Conservation (phyloP, 2,113 vertebrate genomes). For the Sialia sialis region DNA sequence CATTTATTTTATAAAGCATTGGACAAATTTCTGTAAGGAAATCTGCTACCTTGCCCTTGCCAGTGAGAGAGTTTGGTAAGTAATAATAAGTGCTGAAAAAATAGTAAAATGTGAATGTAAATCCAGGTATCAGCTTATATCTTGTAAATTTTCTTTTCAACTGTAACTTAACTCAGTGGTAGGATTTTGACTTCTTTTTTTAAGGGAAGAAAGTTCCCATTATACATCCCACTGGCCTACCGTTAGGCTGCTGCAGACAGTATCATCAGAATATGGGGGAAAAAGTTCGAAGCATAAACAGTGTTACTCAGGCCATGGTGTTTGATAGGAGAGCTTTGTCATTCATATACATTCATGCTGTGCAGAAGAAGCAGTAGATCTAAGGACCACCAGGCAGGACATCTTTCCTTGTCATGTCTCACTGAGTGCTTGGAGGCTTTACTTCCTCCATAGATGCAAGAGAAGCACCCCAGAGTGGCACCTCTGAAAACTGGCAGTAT, state of each 20-base stretch:
- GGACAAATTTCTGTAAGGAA: neutral
- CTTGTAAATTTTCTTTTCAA: neutral
- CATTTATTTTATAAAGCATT: neutral
- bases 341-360: neutral
- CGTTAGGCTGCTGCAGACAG: neutral
- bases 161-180: neutral
- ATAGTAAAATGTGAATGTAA: neutral
- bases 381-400: neutral
- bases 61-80: neutral
- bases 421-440: neutral
- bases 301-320: neutral
- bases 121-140: neutral
- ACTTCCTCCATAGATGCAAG: neutral
- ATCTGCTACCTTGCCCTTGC: neutral
- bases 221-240: neutral
- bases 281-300: neutral
- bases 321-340: neutral
- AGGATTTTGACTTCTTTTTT: neutral
- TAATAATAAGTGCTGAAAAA: neutral
- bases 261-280: neutral
- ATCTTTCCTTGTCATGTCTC: neutral
- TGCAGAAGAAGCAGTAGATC: neutral
- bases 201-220: neutral
- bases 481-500: neutral
- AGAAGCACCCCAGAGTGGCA: neutral